phyloP scores from a whole-genome alignment of 2,113 vertebrate genomes.

The Actinemys pallida region DNA sequence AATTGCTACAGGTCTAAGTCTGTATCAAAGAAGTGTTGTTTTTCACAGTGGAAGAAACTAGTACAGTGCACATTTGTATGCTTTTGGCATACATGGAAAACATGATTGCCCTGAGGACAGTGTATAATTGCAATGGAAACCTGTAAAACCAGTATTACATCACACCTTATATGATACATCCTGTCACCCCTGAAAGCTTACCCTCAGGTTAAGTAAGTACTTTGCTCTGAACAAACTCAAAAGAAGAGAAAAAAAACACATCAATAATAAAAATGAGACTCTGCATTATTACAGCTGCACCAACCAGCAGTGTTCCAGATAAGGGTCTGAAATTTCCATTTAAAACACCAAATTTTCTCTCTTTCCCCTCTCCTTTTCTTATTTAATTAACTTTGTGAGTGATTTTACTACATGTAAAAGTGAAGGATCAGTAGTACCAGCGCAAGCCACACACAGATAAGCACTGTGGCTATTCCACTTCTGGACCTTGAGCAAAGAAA shows the following conservation, averaged over 20 bases:
- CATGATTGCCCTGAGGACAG: slow-evolving; percentile 45
- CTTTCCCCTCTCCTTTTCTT: background rate
- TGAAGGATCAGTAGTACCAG: background rate
- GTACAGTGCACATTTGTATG: slow-evolving; percentile 49
- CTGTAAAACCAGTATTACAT: slow-evolving; percentile 22
- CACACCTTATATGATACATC: background rate
- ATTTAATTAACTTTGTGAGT: background rate
- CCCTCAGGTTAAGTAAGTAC: background rate
- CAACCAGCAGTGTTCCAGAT: background rate
- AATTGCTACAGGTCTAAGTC: slow-evolving; percentile 27
- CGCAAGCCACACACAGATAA: background rate
- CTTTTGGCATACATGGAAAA: slow-evolving; percentile 52
- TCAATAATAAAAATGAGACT: slow-evolving; percentile 29
- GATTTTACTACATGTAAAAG: background rate
- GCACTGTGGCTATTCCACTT: background rate
- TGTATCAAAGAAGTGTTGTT: slow-evolving; percentile 53
- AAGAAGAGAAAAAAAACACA: background rate
- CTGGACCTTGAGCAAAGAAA: background rate
- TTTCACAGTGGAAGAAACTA: slow-evolving; percentile 25
- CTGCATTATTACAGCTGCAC: background rate
- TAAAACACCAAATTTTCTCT: background rate
- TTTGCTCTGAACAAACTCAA: slow-evolving; percentile 12
- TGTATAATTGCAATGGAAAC: slow-evolving; percentile 28
- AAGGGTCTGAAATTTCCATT: background rate
- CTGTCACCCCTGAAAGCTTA: background rate